phyloP scores from a whole-genome alignment of 2,797 vertebrate genomes.

The Luscinia luscinia region DNA sequence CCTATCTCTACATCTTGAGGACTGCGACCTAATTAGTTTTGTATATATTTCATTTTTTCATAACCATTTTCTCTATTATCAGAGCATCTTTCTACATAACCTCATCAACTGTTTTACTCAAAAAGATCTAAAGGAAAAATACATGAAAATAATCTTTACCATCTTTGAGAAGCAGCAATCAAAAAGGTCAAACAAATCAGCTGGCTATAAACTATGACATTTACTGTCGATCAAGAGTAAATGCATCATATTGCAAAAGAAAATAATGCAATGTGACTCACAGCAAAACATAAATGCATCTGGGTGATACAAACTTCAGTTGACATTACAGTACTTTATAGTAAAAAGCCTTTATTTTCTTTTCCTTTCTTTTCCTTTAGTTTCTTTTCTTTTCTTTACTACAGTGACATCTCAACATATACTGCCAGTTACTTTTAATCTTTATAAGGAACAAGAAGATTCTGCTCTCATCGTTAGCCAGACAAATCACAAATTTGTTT shows the following conservation, averaged over 20 bases:
- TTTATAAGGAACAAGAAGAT: constrained; percentile 25
- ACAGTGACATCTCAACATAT: not conserved
- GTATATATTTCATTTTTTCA: not conserved
- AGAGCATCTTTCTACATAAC: not conserved
- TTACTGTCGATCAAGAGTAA: constrained; percentile 52
- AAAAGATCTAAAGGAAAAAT: not conserved
- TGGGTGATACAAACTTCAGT: not conserved
- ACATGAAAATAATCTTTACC: constrained; percentile 4
- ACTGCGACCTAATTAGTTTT: not conserved
- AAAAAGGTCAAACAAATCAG: constrained; percentile 49
- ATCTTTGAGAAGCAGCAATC: constrained; percentile 11
- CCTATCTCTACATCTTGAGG: not conserved
- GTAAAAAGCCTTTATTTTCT: not conserved
- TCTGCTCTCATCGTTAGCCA: constrained; percentile 19
- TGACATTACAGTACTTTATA: constrained; percentile 36
- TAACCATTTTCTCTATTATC: not conserved
- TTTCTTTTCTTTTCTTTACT: not conserved
- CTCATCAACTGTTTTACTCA: not conserved
- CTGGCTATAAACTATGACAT: constrained; percentile 65
- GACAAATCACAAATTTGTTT: not conserved
- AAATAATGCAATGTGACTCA: constrained; percentile 40
- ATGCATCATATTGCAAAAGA: constrained; percentile 57
- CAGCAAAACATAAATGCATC: constrained; percentile 54
- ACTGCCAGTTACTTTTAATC: constrained; percentile 18
- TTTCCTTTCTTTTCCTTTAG: not conserved